A percentile compares a stretch with the other conserved stretches of the same genome.
Conservation (phyloP, 2,888 invertebrate species). For the Drepanosiphum platanoidis region DNA sequence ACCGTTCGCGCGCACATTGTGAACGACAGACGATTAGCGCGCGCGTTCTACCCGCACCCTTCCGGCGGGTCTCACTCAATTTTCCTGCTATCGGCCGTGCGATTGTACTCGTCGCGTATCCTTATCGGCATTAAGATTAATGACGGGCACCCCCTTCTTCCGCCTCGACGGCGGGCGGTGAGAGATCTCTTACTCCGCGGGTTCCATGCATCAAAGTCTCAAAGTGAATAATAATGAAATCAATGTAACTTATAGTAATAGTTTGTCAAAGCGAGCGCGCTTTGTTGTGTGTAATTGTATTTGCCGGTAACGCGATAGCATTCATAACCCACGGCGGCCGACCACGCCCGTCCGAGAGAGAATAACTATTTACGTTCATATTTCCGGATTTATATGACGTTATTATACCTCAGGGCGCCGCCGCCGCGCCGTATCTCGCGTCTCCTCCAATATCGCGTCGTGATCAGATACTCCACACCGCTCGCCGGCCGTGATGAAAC, state of each 20-base stretch:
- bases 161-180: neutral
- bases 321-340: neutral
- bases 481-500: neutral
- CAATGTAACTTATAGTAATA: conserved; percentile 7
- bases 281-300: conserved; percentile 37
- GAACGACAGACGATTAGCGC: conserved; percentile 12
- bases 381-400: neutral
- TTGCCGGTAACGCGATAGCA: neutral
- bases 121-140: conserved; percentile 50
- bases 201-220: conserved; percentile 52
- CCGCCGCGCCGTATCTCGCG: neutral
- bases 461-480: neutral
- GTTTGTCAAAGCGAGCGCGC: conserved; percentile 7
- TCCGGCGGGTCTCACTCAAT: neutral
- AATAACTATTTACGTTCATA: neutral
- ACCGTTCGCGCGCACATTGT: neutral
- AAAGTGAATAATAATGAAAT: conserved; percentile 45
- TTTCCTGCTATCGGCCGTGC: neutral
- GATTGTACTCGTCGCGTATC: conserved; percentile 18
- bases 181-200: neutral
- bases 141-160: conserved; percentile 2
- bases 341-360: neutral
- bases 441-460: neutral
- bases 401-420: too few species aligned
- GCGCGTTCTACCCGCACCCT: neutral